Percentiles rank a stretch among this genome's conserved stretches.
These are phyloP conservation scores for Altica lythri DNA, from an alignment of 2,888 invertebrate species.

Conservation along the genomic window DNA sequence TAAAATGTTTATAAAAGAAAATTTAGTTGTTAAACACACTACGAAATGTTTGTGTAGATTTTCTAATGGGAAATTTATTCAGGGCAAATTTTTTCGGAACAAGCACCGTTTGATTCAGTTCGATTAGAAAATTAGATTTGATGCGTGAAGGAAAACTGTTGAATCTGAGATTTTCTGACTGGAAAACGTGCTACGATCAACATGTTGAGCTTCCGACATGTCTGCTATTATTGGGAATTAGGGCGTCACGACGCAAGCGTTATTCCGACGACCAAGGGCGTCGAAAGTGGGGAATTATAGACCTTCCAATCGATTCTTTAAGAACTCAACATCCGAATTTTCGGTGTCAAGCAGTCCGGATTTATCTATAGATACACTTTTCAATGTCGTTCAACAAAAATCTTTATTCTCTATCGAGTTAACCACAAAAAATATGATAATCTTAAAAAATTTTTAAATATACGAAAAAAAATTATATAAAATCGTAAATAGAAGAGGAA, in stretches of 20 bases:
- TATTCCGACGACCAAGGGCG: slow-evolving; percentile 18
- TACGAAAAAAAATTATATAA: too few species aligned
- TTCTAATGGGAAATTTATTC: too few species aligned
- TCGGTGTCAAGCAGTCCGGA: too few species aligned
- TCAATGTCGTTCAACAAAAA: too few species aligned
- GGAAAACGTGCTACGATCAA: slow-evolving; percentile 9
- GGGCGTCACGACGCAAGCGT: slow-evolving; percentile 48
- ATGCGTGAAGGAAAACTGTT: slow-evolving; percentile 7
- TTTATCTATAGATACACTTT: too few species aligned
- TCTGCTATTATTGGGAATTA: slow-evolving; percentile 40
- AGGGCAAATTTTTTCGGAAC: background rate
- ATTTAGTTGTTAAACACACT: background rate
- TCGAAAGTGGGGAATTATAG: background rate
- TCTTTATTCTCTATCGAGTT: too few species aligned
- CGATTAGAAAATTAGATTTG: background rate
- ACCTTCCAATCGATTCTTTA: background rate
- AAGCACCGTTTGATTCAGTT: background rate
- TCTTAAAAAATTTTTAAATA: too few species aligned
- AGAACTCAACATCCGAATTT: too few species aligned
- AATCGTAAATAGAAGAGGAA: too few species aligned
- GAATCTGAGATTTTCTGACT: slow-evolving; percentile 9
- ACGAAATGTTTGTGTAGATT: slow-evolving; percentile 2
- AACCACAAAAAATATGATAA: too few species aligned
- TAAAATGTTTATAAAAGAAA: slow-evolving; percentile 7
- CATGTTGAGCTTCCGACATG: slow-evolving; percentile 38